Conservation (phyloP, 1,140 invertebrate genomes). For the Phortica variegata region DNA sequence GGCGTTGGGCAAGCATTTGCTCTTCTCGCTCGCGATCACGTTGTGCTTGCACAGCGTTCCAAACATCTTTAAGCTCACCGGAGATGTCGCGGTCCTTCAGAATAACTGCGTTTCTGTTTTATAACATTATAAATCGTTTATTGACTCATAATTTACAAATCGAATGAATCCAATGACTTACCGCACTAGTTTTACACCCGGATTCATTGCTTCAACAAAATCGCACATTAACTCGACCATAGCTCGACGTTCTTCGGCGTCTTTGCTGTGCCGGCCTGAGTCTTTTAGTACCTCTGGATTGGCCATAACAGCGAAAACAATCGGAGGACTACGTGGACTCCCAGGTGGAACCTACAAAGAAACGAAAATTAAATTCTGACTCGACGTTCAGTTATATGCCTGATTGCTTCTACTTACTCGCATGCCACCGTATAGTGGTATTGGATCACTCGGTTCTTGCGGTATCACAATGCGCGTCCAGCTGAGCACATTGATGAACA, state of each 20-base stretch:
- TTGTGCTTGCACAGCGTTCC: conserved; percentile 68
- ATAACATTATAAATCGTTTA: not conserved
- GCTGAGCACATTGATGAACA: conserved; percentile 70
- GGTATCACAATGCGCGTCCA: conserved; percentile 71
- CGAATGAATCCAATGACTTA: conserved; percentile 12
- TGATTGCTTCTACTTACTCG: conserved; percentile 57
- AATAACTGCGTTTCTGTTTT: conserved; percentile 61
- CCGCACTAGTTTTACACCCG: conserved; percentile 62
- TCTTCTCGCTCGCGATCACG: conserved; percentile 61
- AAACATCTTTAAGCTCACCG: conserved; percentile 72
- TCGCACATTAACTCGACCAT: conserved; percentile 68
- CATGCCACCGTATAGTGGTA: conserved; percentile 72
- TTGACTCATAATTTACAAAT: not conserved
- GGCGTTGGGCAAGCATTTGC: conserved; percentile 55
- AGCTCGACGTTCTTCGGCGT: conserved; percentile 64
- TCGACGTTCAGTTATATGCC: not conserved
- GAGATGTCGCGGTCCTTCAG: conserved; percentile 69
- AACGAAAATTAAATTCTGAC: not conserved
- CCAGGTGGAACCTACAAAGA: conserved; percentile 59
- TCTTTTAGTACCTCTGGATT: conserved; percentile 68
- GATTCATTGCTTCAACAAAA: conserved; percentile 71
- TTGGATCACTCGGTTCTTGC: conserved; percentile 63
- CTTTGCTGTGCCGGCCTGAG: conserved; percentile 67
- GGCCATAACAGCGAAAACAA: conserved; percentile 71
- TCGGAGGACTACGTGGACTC: conserved; percentile 62